A percentile compares a stretch with the other conserved stretches of the same genome.
These are phyloP conservation scores for Chaetorhynchus papuensis DNA, from an alignment of 2,113 vertebrate genomes.

Conservation along the genomic window DNA sequence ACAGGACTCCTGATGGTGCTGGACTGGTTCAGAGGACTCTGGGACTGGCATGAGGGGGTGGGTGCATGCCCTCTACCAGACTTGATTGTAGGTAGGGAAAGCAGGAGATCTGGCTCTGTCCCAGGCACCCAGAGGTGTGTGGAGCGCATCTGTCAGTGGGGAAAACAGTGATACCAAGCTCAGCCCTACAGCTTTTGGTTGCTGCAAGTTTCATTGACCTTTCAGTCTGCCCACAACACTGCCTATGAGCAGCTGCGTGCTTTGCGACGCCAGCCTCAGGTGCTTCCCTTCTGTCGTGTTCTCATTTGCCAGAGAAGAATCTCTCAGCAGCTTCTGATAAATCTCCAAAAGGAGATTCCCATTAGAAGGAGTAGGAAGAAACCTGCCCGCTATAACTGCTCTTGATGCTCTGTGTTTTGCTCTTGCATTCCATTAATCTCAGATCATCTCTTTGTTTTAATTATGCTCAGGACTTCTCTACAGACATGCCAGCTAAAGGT, in stretches of 20 bases:
- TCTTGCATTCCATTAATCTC: background rate
- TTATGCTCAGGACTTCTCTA: background rate
- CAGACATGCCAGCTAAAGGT: background rate
- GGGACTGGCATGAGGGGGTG: background rate
- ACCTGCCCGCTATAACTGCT: background rate
- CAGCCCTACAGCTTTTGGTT: background rate
- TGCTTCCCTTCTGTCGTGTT: background rate
- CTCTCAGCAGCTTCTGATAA: background rate
- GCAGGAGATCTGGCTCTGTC: background rate
- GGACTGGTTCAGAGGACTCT: background rate
- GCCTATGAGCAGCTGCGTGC: background rate
- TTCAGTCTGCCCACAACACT: background rate
- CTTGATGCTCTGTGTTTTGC: background rate
- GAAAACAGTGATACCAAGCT: background rate
- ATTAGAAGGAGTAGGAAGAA: background rate
- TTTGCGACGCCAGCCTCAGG: background rate
- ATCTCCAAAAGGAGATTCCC: background rate
- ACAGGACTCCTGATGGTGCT: background rate
- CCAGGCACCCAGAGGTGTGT: background rate
- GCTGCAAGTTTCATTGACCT: background rate
- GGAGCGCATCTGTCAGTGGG: background rate
- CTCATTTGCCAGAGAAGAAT: background rate
- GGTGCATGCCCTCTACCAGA: background rate
- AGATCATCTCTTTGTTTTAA: background rate
- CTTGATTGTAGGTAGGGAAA: background rate